Conservation (phyloP, 2,113 vertebrate genomes). For the Lepus timidus region DNA sequence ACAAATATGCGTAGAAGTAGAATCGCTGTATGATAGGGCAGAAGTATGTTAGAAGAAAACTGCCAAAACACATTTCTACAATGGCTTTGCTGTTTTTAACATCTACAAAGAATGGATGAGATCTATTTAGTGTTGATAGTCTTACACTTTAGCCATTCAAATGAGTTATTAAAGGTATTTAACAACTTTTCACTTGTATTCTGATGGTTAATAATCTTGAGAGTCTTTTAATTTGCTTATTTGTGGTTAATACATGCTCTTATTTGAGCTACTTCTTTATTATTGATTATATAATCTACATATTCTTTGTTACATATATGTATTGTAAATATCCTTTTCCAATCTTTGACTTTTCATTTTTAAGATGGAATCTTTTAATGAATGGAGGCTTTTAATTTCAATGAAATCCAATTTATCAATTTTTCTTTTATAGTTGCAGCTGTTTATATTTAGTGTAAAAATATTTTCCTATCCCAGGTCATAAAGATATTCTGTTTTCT, state of each 20-base stretch:
- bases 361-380: background rate
- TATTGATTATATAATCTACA: background rate
- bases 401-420: background rate
- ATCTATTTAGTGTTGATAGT: background rate
- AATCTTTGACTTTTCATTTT: constrained; percentile 9
- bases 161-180: background rate
- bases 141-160: background rate
- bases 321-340: background rate
- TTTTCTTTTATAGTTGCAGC: background rate
- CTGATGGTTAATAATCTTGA: constrained; percentile 36
- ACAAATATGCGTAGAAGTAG: background rate
- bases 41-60: background rate
- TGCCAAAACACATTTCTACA: background rate
- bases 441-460: background rate
- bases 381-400: background rate
- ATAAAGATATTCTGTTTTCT: background rate
- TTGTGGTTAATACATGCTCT: background rate
- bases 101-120: background rate
- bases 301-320: background rate
- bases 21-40: background rate
- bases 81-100: background rate
- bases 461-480: background rate
- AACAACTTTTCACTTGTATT: constrained; percentile 37
- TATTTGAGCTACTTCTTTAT: background rate
- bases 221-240: background rate